phyloP scores from a whole-genome alignment of 2,797 vertebrate genomes.

The Oreortyx pictus region DNA sequence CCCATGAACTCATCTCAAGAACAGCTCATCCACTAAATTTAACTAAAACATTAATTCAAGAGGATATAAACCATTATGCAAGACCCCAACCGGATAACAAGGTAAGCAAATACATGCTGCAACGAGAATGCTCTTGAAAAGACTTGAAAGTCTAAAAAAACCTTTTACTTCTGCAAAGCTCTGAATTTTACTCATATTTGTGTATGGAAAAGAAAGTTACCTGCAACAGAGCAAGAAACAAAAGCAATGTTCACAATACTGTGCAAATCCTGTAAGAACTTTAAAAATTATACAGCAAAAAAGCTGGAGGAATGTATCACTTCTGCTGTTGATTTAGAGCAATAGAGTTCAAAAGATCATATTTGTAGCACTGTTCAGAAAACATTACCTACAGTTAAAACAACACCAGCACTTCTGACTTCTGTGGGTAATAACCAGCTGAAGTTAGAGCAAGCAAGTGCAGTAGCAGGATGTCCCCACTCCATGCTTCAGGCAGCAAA shows the following conservation, averaged over 20 bases:
- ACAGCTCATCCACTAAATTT: neutral
- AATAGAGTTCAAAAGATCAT: neutral
- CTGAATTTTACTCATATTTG: neutral
- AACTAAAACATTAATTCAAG: neutral
- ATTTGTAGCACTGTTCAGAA: neutral
- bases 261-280: neutral
- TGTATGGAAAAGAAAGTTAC: too few relatives aligned
- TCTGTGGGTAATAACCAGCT: fast-evolving
- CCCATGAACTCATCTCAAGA: neutral
- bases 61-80: neutral
- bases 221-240: neutral
- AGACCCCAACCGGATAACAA: neutral
- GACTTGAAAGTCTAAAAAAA: neutral
- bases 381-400: neutral
- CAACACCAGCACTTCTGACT: neutral
- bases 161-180: neutral
- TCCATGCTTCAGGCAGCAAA: neutral
- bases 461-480: neutral
- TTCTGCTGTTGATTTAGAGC: neutral
- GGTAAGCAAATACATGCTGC: neutral
- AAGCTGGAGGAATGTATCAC: neutral
- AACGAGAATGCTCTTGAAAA: neutral
- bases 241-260: neutral
- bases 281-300: neutral
- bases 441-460: neutral